Conservation (phyloP, 1,140 invertebrate genomes). For the Patella vulgata region DNA sequence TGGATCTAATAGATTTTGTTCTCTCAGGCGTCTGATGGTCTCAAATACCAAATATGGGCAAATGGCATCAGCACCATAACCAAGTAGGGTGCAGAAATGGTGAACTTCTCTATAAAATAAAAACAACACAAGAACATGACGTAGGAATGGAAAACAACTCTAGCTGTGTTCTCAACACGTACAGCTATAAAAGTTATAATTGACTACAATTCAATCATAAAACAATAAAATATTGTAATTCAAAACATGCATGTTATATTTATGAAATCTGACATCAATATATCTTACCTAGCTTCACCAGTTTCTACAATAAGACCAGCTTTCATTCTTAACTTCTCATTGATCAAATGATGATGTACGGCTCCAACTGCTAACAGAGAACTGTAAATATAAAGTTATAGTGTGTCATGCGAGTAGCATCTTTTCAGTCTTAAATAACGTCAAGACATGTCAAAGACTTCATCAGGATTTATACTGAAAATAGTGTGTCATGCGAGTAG, state of each 20-base stretch:
- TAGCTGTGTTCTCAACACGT: neutral
- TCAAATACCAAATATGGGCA: constrained; percentile 98
- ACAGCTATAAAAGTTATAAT: neutral
- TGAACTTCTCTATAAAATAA: constrained; percentile 81
- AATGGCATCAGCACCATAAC: constrained; percentile 97
- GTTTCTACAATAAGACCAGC: constrained; percentile 93
- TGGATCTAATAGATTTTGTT: constrained; percentile 82
- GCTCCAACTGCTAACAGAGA: constrained; percentile 89
- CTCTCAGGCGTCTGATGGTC: constrained; percentile 81
- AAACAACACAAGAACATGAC: neutral
- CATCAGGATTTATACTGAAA: too few species aligned
- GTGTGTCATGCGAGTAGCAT: too few species aligned
- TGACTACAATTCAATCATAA: too few species aligned
- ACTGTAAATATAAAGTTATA: constrained; percentile 71
- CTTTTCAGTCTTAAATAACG: too few species aligned
- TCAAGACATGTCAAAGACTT: too few species aligned
- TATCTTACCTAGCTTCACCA: constrained; percentile 82
- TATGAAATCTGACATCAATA: neutral
- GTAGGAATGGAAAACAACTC: neutral
- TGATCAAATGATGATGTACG: constrained; percentile 95
- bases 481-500: too few species aligned
- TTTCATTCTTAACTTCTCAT: constrained; percentile 95
- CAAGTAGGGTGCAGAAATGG: constrained; percentile 94
- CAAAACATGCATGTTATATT: neutral
- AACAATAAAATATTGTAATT: constrained; percentile 1